Evolutionary conservation across 2,888 invertebrate species (phyloP).

Genomic region (Heterodera filipjevi): DNA sequence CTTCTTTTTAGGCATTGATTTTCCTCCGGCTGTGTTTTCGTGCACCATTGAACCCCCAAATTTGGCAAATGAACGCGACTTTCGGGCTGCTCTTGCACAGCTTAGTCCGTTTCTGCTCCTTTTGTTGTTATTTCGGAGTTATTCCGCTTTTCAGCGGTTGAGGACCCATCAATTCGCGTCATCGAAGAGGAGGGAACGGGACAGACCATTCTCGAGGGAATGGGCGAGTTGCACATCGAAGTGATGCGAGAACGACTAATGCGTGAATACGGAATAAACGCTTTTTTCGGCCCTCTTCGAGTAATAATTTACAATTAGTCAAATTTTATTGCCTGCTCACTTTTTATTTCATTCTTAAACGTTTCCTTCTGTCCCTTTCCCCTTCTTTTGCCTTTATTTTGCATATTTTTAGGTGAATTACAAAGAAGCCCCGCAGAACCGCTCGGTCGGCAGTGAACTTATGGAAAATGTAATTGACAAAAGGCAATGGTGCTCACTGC

Average conservation of each 20-base stretch:
- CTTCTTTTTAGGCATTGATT: conserved; percentile 73
- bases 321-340: too few relatives aligned
- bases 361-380: too few relatives aligned
- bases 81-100: conserved; percentile 56
- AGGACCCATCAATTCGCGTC: conserved; percentile 60
- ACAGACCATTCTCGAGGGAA: conserved; percentile 72
- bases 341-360: too few relatives aligned
- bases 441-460: conserved; percentile 65
- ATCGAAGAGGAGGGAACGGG: conserved; percentile 70
- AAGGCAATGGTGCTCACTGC: conserved; percentile 41
- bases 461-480: conserved; percentile 75
- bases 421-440: conserved; percentile 49
- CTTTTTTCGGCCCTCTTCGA: conserved; percentile 85
- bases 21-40: conserved; percentile 94
- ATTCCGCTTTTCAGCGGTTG: conserved; percentile 29
- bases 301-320: conserved; percentile 71
- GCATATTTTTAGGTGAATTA: conserved; percentile 49
- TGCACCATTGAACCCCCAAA: conserved; percentile 91
- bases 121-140: background rate
- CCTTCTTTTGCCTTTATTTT: too few relatives aligned
- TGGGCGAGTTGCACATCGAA: conserved; percentile 97
- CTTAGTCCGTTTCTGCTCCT: conserved; percentile 26
- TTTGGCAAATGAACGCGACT: conserved; percentile 42
- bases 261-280: conserved; percentile 82
- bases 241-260: conserved; percentile 75